Evolutionary conservation across 2,888 invertebrate genomes (phyloP), one percentile per base, ranked within the genome.

Genomic region (Conchocele bisecta): DNA sequence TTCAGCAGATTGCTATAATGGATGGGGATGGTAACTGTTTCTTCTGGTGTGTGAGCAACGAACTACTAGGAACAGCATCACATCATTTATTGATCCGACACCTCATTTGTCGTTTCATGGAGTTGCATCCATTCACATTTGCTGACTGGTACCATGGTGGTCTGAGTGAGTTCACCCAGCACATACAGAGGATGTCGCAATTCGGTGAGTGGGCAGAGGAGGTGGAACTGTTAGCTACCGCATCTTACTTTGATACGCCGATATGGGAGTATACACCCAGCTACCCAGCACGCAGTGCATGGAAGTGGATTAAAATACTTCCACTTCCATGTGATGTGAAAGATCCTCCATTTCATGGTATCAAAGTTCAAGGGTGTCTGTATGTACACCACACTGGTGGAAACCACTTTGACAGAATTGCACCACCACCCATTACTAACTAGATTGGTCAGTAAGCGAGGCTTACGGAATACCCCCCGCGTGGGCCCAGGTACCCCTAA

Each of bases 351-450:
- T 42, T 20, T 42, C 17, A 42, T 42, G 42, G 42, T 9, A 9
- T 6, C n/a, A 17, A 17, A 20, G 42, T 42, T 17, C 17, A 42
- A 42, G 42, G 42, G 7, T 20, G 22, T 22, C 7, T 42, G 17
- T 42, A 42, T n/a, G 6, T 42, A 17, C 42, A 42, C 42, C 42
- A 42, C n/a, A 42, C 42, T 22, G n/a, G 42, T 17, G 42, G 42
- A 6, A 22, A 20, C 15, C 42, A 42, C 42, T n/a, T n/a, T n/a
- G n/a, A n/a, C n/a, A n/a, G n/a, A n/a, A n/a, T n/a, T n/a, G n/a
- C n/a, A n/a, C n/a, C n/a, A n/a, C n/a, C n/a, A n/a, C n/a, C n/a
- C n/a, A n/a, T n/a, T n/a, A n/a, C n/a, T n/a, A n/a, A n/a, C n/a
- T n/a, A n/a, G n/a, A n/a, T n/a, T n/a, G n/a, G n/a, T n/a, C n/a